phyloP scores from a whole-genome alignment of 2,888 invertebrate genomes.

The Oligia fasciuncula region DNA sequence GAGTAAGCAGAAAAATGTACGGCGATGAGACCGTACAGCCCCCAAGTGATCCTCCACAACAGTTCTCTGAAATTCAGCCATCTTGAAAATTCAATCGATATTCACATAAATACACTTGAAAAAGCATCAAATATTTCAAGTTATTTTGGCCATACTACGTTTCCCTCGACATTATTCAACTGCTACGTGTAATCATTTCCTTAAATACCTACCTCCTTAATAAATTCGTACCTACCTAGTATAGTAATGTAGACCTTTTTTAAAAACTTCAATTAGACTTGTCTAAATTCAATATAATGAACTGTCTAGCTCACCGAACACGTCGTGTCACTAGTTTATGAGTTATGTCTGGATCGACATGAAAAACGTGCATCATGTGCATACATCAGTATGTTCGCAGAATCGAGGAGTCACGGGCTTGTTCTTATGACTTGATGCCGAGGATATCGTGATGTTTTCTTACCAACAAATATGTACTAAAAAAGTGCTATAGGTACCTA shows the following conservation, averaged over 20 bases:
- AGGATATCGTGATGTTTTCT: constrained; percentile 27
- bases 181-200: background rate
- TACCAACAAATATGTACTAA: background rate
- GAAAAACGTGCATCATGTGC: constrained; percentile 43
- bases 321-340: constrained; percentile 6
- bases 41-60: background rate
- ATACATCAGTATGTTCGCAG: constrained; percentile 51
- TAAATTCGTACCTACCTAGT: too few relatives aligned
- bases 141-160: background rate
- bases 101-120: background rate
- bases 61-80: background rate
- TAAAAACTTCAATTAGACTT: background rate
- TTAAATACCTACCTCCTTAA: background rate
- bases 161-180: too few relatives aligned
- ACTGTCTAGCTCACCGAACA: background rate
- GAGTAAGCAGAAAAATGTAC: too few relatives aligned
- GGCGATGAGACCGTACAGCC: too few relatives aligned
- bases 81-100: background rate
- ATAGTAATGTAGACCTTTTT: background rate
- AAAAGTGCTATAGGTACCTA: constrained; percentile 8
- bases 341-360: constrained; percentile 23
- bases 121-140: background rate
- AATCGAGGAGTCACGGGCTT: constrained; percentile 9
- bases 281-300: constrained; percentile 1
- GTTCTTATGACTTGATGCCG: constrained; percentile 12